A percentile compares a stretch with the other conserved stretches of the same genome.
phyloP scores from a whole-genome alignment of 1,140 invertebrate species.

The Apis laboriosa region DNA sequence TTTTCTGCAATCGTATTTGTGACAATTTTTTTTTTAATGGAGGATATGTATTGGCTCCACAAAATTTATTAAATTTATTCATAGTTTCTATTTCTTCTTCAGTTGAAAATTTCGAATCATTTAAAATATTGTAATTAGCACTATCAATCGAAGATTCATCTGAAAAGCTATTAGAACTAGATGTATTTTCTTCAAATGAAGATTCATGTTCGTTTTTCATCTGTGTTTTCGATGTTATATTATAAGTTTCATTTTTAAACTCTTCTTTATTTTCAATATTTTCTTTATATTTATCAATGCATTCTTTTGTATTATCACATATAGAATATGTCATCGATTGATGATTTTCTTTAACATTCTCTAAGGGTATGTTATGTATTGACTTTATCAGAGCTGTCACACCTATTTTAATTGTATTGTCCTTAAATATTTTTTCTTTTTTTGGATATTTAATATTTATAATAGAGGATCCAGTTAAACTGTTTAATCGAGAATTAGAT shows the following conservation, averaged over 20 bases:
- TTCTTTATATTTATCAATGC: background rate
- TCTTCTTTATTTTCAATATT: background rate
- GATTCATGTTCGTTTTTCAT: slow-evolving; percentile 61
- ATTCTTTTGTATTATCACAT: background rate
- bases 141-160: slow-evolving; percentile 72
- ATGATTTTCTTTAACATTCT: slow-evolving; percentile 82
- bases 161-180: slow-evolving; percentile 68
- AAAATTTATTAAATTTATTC: background rate
- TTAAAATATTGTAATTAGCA: slow-evolving; percentile 73
- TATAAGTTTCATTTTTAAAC: background rate
- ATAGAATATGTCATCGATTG: slow-evolving; percentile 61
- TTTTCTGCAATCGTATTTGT: background rate
- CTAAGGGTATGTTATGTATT: slow-evolving; percentile 82
- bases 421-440: slow-evolving; percentile 78
- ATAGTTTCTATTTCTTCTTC: slow-evolving; percentile 28
- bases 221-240: background rate
- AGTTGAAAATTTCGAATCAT: slow-evolving; percentile 64
- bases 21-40: background rate
- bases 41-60: slow-evolving; percentile 6
- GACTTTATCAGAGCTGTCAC: slow-evolving; percentile 86
- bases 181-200: slow-evolving; percentile 71
- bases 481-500: background rate
- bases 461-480: slow-evolving; percentile 53
- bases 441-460: slow-evolving; percentile 58
- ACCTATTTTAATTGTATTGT: slow-evolving; percentile 82